phyloP scores from a whole-genome alignment of 2,888 invertebrate genomes.

The Asteroscopus sphinx region DNA sequence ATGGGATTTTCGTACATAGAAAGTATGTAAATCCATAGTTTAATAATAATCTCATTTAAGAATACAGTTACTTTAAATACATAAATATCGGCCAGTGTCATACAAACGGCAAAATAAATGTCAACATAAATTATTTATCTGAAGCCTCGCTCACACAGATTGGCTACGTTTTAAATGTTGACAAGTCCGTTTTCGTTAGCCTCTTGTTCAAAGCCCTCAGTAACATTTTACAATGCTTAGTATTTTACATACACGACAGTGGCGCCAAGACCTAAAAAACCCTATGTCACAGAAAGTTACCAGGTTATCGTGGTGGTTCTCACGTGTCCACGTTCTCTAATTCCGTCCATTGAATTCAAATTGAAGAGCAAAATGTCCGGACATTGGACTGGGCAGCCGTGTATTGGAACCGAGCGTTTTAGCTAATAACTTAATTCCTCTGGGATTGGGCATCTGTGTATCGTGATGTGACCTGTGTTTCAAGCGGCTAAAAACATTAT shows the following conservation, averaged over 20 bases:
- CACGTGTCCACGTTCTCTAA: conserved; percentile 78
- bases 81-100: conserved; percentile 42
- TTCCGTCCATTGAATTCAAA: conserved; percentile 88
- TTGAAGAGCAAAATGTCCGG: conserved; percentile 84
- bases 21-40: conserved; percentile 26
- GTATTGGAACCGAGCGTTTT: conserved; percentile 80
- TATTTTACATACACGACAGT: conserved; percentile 17
- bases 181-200: conserved; percentile 37
- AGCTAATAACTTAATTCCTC: conserved; percentile 88
- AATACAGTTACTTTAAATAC: conserved; percentile 44
- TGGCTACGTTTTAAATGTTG: conserved; percentile 36
- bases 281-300: conserved; percentile 74
- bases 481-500: conserved; percentile 55
- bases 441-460: conserved; percentile 81
- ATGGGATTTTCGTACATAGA: conserved; percentile 29
- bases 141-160: conserved; percentile 31
- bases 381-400: conserved; percentile 67
- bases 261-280: conserved; percentile 63
- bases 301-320: conserved; percentile 74
- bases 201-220: conserved; percentile 28
- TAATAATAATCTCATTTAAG: conserved; percentile 39
- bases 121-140: conserved; percentile 41
- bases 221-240: conserved; percentile 2
- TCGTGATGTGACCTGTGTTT: conserved; percentile 59
- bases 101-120: conserved; percentile 44